These are phyloP conservation scores for Oreochromis niloticus DNA, from an alignment of 2,113 vertebrate genomes.

Conservation along the genomic window DNA sequence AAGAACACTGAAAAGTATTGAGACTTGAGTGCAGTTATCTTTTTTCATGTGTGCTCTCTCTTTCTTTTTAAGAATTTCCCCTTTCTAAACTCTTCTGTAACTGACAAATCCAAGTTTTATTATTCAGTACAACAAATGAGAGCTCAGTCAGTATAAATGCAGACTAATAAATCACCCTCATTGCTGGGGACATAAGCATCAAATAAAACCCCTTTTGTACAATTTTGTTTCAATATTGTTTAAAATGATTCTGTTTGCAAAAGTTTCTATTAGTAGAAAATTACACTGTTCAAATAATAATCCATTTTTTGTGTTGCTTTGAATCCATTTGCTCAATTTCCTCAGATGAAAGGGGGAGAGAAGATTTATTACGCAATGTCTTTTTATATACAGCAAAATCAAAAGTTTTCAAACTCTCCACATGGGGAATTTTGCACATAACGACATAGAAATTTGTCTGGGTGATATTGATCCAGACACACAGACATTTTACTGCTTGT, in stretches of 20 bases:
- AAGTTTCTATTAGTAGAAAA: not conserved
- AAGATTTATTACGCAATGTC: not conserved
- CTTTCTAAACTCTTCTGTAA: not conserved
- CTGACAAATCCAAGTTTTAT: not conserved
- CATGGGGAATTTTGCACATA: not conserved
- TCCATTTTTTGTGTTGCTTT: not conserved
- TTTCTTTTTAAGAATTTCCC: not conserved
- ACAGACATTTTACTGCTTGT: not conserved
- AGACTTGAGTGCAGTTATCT: not conserved
- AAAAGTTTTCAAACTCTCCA: not conserved
- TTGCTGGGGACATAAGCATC: not conserved
- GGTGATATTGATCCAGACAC: not conserved
- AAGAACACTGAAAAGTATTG: not conserved
- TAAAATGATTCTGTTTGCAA: not conserved
- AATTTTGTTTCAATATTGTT: not conserved
- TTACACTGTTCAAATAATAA: not conserved
- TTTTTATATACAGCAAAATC: not conserved
- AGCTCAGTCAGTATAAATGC: not conserved
- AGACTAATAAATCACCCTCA: not conserved
- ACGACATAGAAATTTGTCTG: not conserved
- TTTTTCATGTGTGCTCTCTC: not conserved
- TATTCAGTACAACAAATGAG: not conserved
- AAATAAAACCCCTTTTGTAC: not conserved
- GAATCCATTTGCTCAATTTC: not conserved
- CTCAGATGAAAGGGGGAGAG: not conserved